Conservation (phyloP, 2,113 vertebrate species). For the Numida meleagris region DNA sequence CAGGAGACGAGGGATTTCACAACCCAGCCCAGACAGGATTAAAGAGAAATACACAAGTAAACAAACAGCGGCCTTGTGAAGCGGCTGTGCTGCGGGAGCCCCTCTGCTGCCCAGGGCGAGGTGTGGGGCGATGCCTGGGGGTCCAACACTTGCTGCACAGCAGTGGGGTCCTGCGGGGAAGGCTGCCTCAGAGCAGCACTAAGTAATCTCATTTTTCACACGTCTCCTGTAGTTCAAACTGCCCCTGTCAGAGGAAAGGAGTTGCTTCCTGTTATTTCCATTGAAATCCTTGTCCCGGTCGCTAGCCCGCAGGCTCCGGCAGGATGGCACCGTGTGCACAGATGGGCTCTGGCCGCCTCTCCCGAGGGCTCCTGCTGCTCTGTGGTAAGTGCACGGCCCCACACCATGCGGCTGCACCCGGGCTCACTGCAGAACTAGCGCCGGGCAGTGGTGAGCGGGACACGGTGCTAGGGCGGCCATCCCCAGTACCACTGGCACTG, state of each 20-base stretch:
- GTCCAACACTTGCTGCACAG: not conserved
- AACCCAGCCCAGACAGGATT: slow-evolving; percentile 69
- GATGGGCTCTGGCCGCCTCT: not conserved
- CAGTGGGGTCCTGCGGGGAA: slow-evolving; percentile 12
- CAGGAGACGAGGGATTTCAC: slow-evolving; percentile 71
- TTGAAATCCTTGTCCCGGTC: slow-evolving; percentile 62
- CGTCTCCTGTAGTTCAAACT: slow-evolving; percentile 71
- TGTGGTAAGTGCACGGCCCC: slow-evolving; percentile 42
- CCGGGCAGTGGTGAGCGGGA: not conserved
- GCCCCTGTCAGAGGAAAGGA: slow-evolving; percentile 76
- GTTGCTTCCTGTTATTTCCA: slow-evolving; percentile 76
- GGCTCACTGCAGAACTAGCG: not conserved
- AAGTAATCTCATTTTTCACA: slow-evolving; percentile 74
- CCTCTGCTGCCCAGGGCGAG: not conserved
- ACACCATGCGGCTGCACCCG: not conserved
- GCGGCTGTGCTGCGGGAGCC: slow-evolving; percentile 4
- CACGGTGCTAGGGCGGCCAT: not conserved
- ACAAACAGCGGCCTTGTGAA: slow-evolving; percentile 54
- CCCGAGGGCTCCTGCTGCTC: slow-evolving; percentile 49
- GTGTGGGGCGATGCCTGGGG: slow-evolving; percentile 20
- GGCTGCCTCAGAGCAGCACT: not conserved
- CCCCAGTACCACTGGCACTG: fast-evolving
- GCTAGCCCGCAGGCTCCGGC: slow-evolving; percentile 51
- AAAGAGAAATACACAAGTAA: slow-evolving; percentile 69
- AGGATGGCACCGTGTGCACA: slow-evolving; percentile 45